A percentile compares a stretch with the other conserved stretches of the same genome.
Conservation (phyloP, 2,888 invertebrate genomes). For the Cotesia congregata region DNA sequence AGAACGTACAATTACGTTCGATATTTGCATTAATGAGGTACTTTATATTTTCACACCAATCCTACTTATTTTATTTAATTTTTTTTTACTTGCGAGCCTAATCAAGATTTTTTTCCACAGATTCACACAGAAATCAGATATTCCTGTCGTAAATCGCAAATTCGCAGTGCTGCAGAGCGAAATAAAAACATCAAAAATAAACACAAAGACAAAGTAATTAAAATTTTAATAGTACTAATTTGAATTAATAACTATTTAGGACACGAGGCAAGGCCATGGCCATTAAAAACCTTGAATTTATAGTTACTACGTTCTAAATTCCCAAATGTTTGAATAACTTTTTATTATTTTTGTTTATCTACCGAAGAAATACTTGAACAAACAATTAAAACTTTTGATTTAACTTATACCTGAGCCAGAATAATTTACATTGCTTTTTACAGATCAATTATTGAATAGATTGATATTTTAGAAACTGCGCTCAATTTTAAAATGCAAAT, state of each 20-base stretch:
- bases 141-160: too few relatives aligned
- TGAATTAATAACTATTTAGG: slow-evolving; percentile 28
- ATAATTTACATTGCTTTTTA: background rate
- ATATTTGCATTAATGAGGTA: slow-evolving; percentile 53
- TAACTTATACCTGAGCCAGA: background rate
- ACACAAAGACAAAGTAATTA: too few relatives aligned
- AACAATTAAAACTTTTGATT: background rate
- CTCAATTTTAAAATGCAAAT: background rate
- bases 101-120: background rate
- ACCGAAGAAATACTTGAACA: background rate
- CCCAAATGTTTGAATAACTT: slow-evolving; percentile 20
- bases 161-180: too few relatives aligned
- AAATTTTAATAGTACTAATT: background rate
- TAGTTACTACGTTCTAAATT: slow-evolving; percentile 21
- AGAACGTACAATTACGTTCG: slow-evolving; percentile 37
- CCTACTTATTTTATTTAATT: background rate
- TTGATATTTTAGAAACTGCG: background rate
- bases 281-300: slow-evolving; percentile 21
- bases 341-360: background rate
- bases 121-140: too few relatives aligned
- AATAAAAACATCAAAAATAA: too few relatives aligned
- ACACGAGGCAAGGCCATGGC: slow-evolving; percentile 29
- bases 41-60: slow-evolving; percentile 49
- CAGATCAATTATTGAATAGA: background rate
- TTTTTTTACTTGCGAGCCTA: background rate